phyloP scores from a whole-genome alignment of 2,797 vertebrate species.

The Takifugu rubripes region DNA sequence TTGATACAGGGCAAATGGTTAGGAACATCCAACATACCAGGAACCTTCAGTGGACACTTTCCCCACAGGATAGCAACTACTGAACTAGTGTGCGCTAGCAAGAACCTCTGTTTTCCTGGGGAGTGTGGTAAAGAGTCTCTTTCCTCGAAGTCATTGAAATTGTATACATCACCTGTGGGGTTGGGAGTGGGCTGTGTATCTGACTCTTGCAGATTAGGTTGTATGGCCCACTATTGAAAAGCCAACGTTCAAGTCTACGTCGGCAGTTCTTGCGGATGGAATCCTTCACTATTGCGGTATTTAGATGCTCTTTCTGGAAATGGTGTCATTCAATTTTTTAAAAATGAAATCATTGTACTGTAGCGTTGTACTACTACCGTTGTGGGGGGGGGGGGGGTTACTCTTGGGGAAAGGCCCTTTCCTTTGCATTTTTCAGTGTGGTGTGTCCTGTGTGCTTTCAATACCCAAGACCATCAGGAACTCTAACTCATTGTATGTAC shows the following conservation, averaged over 20 bases:
- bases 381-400: slow-evolving; percentile 32
- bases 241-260: slow-evolving; percentile 49
- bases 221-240: slow-evolving; percentile 56
- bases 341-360: slow-evolving; percentile 38
- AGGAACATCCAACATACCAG: slow-evolving; percentile 55
- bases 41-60: slow-evolving; percentile 63
- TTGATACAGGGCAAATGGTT: slow-evolving; percentile 52
- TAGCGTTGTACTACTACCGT: slow-evolving; percentile 38
- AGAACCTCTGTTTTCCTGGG: slow-evolving; percentile 50
- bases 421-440: slow-evolving; percentile 80
- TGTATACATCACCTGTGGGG: slow-evolving; percentile 60
- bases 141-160: slow-evolving; percentile 60
- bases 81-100: slow-evolving; percentile 65
- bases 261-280: slow-evolving; percentile 66
- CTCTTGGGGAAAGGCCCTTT: slow-evolving; percentile 67
- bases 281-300: slow-evolving; percentile 66
- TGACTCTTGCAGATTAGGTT: slow-evolving; percentile 80
- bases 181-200: slow-evolving; percentile 68
- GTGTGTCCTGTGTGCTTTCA: slow-evolving; percentile 77
- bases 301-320: slow-evolving; percentile 65
- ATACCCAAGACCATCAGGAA: slow-evolving; percentile 74
- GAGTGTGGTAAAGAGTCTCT: slow-evolving; percentile 68
- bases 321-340: slow-evolving; percentile 10
- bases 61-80: slow-evolving; percentile 65
- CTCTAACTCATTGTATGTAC: slow-evolving; percentile 76